Evolutionary conservation across 2,888 invertebrate genomes (phyloP).

Genomic region (Onthophagus sagittarius): DNA sequence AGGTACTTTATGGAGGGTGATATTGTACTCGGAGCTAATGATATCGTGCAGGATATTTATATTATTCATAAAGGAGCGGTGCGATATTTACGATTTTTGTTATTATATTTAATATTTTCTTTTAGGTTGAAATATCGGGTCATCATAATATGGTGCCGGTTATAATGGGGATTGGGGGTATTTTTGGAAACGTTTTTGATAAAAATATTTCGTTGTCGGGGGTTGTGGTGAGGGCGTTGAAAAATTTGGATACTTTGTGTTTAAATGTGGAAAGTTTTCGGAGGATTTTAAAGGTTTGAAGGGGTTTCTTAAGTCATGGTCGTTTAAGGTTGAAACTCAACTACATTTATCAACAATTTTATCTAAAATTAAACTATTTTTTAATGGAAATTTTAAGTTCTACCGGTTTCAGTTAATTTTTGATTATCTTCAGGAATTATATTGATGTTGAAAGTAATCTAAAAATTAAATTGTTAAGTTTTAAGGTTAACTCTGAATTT

Average conservation of each 20-base stretch:
- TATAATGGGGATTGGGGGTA: conserved; percentile 54
- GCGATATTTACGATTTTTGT: conserved; percentile 6
- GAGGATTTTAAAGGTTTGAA: conserved; percentile 45
- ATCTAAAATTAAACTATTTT: too few species aligned
- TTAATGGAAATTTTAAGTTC: too few species aligned
- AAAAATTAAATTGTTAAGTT: too few species aligned
- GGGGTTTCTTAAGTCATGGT: too few species aligned
- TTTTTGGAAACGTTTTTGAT: conserved; percentile 54
- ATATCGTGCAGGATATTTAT: conserved; percentile 51
- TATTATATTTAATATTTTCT: not conserved
- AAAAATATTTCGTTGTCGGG: conserved; percentile 47
- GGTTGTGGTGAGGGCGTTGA: conserved; percentile 51
- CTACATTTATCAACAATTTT: too few species aligned
- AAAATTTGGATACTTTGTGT: conserved; percentile 52
- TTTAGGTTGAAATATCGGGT: conserved; percentile 50
- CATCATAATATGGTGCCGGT: conserved; percentile 54
- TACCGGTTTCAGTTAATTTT: too few species aligned
- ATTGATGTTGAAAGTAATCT: too few species aligned
- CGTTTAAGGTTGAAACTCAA: not conserved
- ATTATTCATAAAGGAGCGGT: conserved; percentile 56
- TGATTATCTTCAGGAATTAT: too few species aligned
- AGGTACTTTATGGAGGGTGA: conserved; percentile 54
- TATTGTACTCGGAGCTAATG: conserved; percentile 51
- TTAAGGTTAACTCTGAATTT: too few species aligned
- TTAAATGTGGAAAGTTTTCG: conserved; percentile 52